These are phyloP conservation scores for Hippocampus zosterae DNA, from an alignment of 2,113 vertebrate genomes.

Conservation along the genomic window DNA sequence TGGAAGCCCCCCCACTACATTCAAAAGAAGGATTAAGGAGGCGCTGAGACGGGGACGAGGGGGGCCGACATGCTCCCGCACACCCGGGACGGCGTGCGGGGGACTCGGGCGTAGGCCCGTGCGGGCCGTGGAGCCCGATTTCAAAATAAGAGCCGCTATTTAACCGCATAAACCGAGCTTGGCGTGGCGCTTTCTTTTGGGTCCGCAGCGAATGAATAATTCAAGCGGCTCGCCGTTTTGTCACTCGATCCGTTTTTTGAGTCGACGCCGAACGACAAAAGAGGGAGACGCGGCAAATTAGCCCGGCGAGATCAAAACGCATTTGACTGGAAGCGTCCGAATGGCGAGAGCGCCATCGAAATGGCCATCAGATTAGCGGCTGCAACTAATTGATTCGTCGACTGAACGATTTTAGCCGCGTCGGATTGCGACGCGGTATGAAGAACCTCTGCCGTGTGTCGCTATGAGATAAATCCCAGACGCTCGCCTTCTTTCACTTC, in stretches of 20 bases:
- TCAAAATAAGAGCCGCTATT: not conserved
- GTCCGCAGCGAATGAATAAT: constrained; percentile 3
- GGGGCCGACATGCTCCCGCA: no score
- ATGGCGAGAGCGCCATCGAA: not conserved
- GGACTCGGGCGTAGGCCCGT: no score
- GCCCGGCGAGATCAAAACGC: not conserved
- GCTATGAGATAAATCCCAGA: constrained; percentile 30
- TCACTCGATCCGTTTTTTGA: constrained; percentile 2
- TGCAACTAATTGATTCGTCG: not conserved
- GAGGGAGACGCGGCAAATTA: not conserved
- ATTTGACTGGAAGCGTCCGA: not conserved
- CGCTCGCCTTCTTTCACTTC: constrained; percentile 12
- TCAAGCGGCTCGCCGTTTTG: not conserved
- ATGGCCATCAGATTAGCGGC: not conserved
- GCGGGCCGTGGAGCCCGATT: no score
- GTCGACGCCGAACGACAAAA: not conserved
- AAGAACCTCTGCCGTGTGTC: constrained; percentile 13
- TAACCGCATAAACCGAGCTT: not conserved
- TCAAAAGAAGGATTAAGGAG: no score
- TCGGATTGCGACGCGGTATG: constrained; percentile 3
- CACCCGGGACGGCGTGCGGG: no score
- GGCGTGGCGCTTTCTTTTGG: not conserved
- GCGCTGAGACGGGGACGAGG: no score
- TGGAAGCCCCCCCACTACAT: no score
- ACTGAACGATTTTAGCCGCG: not conserved